Evolutionary conservation across 2,113 vertebrate genomes (phyloP).

Genomic region (Planiliza haematocheilus): DNA sequence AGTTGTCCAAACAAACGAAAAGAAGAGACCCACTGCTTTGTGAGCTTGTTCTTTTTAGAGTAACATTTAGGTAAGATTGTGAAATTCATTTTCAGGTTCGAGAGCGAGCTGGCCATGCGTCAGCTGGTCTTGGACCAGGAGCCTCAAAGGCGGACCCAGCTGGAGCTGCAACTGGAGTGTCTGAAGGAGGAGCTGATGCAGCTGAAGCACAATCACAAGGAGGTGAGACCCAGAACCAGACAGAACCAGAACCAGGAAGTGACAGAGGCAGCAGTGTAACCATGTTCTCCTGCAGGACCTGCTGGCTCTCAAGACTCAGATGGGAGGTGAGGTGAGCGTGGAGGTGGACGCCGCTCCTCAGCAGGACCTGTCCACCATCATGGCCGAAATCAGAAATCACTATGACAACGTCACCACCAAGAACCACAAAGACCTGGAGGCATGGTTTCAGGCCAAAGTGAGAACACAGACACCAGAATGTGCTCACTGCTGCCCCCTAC

Average conservation of each 20-base stretch:
- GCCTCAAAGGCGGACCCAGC: slow-evolving; percentile 74
- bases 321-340: slow-evolving; percentile 80
- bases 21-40: too few relatives aligned
- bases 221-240: slow-evolving; percentile 56
- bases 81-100: slow-evolving; percentile 78
- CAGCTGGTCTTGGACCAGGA: slow-evolving; percentile 84
- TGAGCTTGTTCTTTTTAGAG: too few relatives aligned
- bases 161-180: slow-evolving; percentile 75
- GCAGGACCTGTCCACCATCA: slow-evolving; percentile 65
- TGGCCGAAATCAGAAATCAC: slow-evolving; percentile 82
- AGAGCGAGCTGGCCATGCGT: slow-evolving; percentile 87
- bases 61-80: too few relatives aligned
- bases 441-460: slow-evolving; percentile 77
- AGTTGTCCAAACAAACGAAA: too few relatives aligned
- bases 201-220: slow-evolving; percentile 81
- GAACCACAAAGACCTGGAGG: slow-evolving; percentile 83
- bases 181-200: slow-evolving; percentile 78
- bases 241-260: too few relatives aligned
- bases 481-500: too few relatives aligned
- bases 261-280: too few relatives aligned
- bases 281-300: slow-evolving; percentile 65
- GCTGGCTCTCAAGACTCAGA: slow-evolving; percentile 27
- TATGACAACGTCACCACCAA: slow-evolving; percentile 86
- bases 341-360: slow-evolving; percentile 79
- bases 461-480: too few relatives aligned